A percentile compares a stretch with the other conserved stretches of the same genome.
These are phyloP conservation scores for Carabus problematicus DNA, from an alignment of 2,888 invertebrate species.

Conservation along the genomic window DNA sequence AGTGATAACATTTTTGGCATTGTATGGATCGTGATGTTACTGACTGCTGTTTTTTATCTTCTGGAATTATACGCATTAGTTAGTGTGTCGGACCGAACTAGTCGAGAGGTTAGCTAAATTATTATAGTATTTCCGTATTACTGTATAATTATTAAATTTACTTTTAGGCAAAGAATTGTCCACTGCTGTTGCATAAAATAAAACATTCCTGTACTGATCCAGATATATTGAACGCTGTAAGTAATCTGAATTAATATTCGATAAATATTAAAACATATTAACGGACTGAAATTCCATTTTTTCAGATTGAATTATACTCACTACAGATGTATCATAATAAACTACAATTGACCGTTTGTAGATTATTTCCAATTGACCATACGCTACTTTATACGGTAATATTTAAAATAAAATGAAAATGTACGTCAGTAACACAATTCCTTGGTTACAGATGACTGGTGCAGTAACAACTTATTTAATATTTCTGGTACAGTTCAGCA, in stretches of 20 bases:
- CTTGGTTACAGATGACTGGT: conserved; percentile 51
- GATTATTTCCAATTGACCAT: conserved; percentile 53
- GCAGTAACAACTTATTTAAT: conserved; percentile 53
- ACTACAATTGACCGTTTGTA: conserved; percentile 51
- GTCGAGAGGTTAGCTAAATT: conserved; percentile 17
- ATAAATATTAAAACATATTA: conserved; percentile 38
- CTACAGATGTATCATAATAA: conserved; percentile 54
- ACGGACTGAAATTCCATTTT: conserved; percentile 29
- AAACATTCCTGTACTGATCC: conserved; percentile 50
- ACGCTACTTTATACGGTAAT: conserved; percentile 52
- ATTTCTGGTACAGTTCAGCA: conserved; percentile 52
- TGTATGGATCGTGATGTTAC: conserved; percentile 6
- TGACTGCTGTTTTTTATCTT: conserved; percentile 13
- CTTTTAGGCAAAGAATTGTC: conserved; percentile 52
- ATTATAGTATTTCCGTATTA: background rate
- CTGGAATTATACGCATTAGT: conserved; percentile 25
- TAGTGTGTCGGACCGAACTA: conserved; percentile 27
- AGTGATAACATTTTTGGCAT: background rate
- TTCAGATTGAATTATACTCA: conserved; percentile 53
- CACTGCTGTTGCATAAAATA: conserved; percentile 52
- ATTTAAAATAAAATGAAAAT: background rate
- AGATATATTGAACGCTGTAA: conserved; percentile 51
- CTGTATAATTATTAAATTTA: conserved; percentile 38
- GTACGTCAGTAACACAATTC: background rate
- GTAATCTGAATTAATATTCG: conserved; percentile 26